Evolutionary conservation across 2,113 vertebrate genomes (phyloP).

Genomic region (Chaenocephalus aceratus): DNA sequence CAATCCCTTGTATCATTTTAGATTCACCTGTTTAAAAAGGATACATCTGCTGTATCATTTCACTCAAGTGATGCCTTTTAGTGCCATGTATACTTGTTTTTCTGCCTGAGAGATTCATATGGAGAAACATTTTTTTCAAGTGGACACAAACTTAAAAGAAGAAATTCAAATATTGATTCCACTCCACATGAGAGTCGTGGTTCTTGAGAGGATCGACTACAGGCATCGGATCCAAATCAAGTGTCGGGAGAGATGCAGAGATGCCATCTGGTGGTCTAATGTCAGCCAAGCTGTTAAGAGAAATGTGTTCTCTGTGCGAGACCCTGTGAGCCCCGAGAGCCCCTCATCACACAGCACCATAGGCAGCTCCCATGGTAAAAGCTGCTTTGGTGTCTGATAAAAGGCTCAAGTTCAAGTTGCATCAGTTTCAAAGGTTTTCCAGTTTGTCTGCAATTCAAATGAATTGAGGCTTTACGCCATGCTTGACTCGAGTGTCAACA

Average conservation of each 20-base stretch:
- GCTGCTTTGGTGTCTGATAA: slow-evolving; percentile 58
- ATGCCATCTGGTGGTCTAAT: slow-evolving; percentile 79
- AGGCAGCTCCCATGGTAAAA: slow-evolving; percentile 50
- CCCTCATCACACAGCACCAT: slow-evolving; percentile 58
- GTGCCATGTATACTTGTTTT: slow-evolving; percentile 23
- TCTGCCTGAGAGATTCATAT: slow-evolving; percentile 17
- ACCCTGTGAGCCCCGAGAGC: slow-evolving; percentile 51
- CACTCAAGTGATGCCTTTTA: background rate
- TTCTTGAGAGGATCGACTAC: slow-evolving; percentile 66
- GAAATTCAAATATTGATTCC: slow-evolving; percentile 74
- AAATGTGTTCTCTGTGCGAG: slow-evolving; percentile 62
- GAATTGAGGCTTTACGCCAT: background rate
- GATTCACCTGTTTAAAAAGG: slow-evolving; percentile 9
- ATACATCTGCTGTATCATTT: background rate
- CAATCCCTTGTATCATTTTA: background rate
- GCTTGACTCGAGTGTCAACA: background rate
- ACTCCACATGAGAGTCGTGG: slow-evolving; percentile 52
- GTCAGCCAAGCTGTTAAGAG: slow-evolving; percentile 75
- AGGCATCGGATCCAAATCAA: slow-evolving; percentile 69
- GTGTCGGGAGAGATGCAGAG: slow-evolving; percentile 74
- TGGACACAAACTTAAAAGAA: slow-evolving; percentile 51
- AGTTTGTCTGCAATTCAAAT: slow-evolving; percentile 50
- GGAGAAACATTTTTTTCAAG: slow-evolving; percentile 31
- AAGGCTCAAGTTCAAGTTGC: slow-evolving; percentile 44
- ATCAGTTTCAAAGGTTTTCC: slow-evolving; percentile 55